Conservation (phyloP, 2,113 vertebrate species). For the Bufo bufo region DNA sequence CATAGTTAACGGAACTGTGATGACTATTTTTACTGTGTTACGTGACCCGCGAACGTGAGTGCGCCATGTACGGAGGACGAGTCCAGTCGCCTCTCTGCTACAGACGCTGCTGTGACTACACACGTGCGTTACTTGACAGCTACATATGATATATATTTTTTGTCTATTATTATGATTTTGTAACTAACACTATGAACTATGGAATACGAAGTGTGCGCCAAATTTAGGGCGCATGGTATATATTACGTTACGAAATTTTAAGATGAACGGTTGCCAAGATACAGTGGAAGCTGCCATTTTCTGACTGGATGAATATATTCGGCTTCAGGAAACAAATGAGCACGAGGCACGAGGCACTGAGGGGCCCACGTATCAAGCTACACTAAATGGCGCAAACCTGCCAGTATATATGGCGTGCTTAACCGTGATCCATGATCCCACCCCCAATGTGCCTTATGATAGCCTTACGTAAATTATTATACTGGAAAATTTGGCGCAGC, state of each 20-base stretch:
- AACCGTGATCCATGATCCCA: background rate
- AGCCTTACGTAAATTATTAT: background rate
- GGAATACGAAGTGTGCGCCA: background rate
- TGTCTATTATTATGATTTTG: conserved; percentile 29
- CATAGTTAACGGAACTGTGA: conserved; percentile 55
- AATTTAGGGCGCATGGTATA: conserved; percentile 6
- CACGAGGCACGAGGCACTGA: background rate
- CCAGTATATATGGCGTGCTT: no score
- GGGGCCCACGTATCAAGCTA: background rate
- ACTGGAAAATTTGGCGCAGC: background rate
- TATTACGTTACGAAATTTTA: background rate
- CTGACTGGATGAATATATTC: background rate
- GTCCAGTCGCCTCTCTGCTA: background rate
- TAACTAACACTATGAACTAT: conserved; percentile 27
- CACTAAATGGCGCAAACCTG: no score
- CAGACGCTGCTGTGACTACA: conserved; percentile 1
- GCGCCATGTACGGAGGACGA: background rate
- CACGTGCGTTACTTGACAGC: background rate
- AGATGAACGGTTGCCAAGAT: background rate
- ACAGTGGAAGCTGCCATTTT: background rate
- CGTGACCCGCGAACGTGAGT: background rate
- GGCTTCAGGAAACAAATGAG: no score
- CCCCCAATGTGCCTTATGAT: background rate
- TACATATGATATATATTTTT: conserved; percentile 3
- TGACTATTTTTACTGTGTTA: conserved; percentile 43